These are phyloP conservation scores for Phengaris arion DNA, from an alignment of 2,888 invertebrate genomes.

Conservation along the genomic window DNA sequence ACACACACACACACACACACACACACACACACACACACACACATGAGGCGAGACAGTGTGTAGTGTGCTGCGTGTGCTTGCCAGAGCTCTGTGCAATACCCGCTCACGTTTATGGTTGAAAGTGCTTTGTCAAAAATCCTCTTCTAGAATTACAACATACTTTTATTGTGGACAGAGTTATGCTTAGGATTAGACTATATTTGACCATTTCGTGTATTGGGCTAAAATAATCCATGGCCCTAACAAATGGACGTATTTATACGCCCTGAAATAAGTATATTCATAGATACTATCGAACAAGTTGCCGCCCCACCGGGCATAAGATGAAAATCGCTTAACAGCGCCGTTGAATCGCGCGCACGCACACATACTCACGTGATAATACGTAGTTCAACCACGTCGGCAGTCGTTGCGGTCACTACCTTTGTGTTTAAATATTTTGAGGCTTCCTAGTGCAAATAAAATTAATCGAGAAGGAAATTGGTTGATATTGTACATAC, in stretches of 20 bases:
- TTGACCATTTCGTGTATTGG: background rate
- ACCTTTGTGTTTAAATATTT: no score
- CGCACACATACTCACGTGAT: no score
- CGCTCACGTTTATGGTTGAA: background rate
- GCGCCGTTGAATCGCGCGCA: no score
- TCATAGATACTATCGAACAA: background rate
- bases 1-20: background rate
- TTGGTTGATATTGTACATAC: no score
- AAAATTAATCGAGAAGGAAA: no score
- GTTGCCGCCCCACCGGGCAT: no score
- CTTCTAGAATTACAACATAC: background rate
- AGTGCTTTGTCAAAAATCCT: background rate
- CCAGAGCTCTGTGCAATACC: background rate
- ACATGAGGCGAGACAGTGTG: background rate
- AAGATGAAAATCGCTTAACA: no score
- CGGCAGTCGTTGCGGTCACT: no score
- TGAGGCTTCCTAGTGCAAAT: no score
- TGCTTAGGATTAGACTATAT: no score
- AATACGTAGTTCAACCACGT: no score
- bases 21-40: constrained; percentile 1
- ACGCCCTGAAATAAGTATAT: background rate
- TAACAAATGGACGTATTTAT: background rate
- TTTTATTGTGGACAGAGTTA: no score
- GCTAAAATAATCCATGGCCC: background rate
- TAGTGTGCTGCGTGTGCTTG: background rate